phyloP scores from a whole-genome alignment of 2,113 vertebrate genomes.

The Pitta sordida region DNA sequence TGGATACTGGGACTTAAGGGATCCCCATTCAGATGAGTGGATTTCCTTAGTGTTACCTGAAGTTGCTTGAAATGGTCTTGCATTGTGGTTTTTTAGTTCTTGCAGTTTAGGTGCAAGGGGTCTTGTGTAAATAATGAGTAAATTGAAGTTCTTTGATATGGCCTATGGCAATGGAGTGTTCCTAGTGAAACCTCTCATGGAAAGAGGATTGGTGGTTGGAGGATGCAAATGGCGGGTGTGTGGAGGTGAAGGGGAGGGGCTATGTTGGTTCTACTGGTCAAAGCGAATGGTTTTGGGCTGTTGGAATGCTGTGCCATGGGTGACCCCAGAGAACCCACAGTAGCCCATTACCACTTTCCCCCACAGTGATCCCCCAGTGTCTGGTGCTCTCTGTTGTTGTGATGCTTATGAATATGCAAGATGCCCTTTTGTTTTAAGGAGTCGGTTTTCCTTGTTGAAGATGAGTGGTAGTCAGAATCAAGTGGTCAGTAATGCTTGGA shows the following conservation, averaged over 20 bases:
- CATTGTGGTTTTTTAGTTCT: not conserved
- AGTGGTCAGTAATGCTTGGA: not conserved
- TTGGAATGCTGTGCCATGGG: not conserved
- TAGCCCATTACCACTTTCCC: not conserved
- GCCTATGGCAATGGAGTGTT: not conserved
- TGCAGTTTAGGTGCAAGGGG: not conserved
- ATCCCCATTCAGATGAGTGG: not conserved
- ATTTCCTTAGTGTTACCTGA: not conserved
- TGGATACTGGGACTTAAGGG: not conserved
- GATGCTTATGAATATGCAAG: not conserved
- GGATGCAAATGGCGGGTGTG: not conserved
- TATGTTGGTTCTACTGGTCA: not conserved
- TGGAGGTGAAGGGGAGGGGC: not conserved
- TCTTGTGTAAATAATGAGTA: not conserved
- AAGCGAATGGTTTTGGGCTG: not conserved
- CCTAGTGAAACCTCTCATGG: not conserved
- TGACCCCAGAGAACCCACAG: not conserved
- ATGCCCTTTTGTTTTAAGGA: not conserved
- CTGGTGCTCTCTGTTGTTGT: not conserved
- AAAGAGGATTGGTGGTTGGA: not conserved
- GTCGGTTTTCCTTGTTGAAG: not conserved
- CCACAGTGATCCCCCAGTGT: not conserved
- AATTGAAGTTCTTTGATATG: not conserved
- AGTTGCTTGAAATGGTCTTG: not conserved
- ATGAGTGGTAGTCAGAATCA: not conserved